phyloP scores from a whole-genome alignment of 2,113 vertebrate species.

The Seriola rivoliana region DNA sequence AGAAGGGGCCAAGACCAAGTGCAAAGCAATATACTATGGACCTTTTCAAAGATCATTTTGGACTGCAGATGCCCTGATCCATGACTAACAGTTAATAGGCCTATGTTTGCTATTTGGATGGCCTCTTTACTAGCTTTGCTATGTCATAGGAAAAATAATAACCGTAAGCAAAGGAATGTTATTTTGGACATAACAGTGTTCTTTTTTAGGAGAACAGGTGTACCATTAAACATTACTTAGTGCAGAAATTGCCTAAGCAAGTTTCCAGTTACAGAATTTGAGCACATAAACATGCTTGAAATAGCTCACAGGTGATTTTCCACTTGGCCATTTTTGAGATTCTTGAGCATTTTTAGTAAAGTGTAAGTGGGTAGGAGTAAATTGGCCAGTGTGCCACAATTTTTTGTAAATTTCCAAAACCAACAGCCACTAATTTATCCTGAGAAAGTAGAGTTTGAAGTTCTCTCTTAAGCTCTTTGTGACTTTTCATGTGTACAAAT shows the following conservation, averaged over 20 bases:
- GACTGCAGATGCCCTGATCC: slow-evolving; percentile 43
- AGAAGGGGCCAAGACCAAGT: slow-evolving; percentile 17
- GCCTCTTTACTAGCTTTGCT: neutral
- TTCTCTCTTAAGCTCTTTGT: neutral
- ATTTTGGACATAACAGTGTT: slow-evolving; percentile 7
- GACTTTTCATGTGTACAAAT: neutral
- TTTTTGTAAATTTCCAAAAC: neutral
- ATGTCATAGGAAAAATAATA: slow-evolving; percentile 43
- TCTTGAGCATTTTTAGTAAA: neutral
- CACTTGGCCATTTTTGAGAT: neutral
- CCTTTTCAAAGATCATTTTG: slow-evolving; percentile 27
- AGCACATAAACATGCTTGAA: neutral
- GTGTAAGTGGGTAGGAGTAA: neutral
- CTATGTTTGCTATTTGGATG: slow-evolving; percentile 47
- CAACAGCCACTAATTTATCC: neutral
- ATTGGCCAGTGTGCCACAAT: neutral
- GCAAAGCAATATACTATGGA: slow-evolving; percentile 19
- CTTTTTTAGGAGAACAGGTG: neutral
- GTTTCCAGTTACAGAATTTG: neutral
- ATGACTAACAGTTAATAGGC: slow-evolving; percentile 63
- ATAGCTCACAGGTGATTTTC: neutral
- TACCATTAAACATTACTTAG: slow-evolving; percentile 10
- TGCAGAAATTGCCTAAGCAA: neutral
- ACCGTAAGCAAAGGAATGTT: slow-evolving; percentile 37
- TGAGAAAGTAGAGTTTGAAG: neutral